Conservation (phyloP, 2,888 invertebrate genomes). For the Aphodius sticticus region DNA sequence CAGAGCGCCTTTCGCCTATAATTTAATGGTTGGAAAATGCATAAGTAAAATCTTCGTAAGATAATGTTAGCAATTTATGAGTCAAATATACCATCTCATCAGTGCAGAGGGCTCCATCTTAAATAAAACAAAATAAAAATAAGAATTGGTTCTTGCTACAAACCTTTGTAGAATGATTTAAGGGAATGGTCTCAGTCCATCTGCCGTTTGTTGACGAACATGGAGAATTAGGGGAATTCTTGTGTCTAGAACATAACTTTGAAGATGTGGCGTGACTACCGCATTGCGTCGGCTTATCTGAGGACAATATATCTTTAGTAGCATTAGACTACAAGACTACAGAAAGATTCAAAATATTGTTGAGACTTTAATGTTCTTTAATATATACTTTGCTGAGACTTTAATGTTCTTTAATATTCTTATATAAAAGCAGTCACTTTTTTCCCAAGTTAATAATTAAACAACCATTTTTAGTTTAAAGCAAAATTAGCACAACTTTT, state of each 20-base stretch:
- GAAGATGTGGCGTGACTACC: background rate
- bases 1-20: too few relatives aligned
- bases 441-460: too few relatives aligned
- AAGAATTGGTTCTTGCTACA: background rate
- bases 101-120: background rate
- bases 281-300: background rate
- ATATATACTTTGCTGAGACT: too few relatives aligned
- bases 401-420: too few relatives aligned
- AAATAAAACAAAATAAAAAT: background rate
- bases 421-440: too few relatives aligned
- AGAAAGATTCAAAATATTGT: background rate
- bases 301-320: background rate
- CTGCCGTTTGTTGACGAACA: slow-evolving; percentile 30
- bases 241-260: slow-evolving; percentile 28
- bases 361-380: too few relatives aligned
- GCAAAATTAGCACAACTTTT: too few relatives aligned
- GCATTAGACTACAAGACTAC: slow-evolving; percentile 10
- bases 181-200: slow-evolving; percentile 44
- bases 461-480: too few relatives aligned
- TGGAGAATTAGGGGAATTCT: slow-evolving; percentile 25
- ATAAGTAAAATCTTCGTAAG: too few relatives aligned
- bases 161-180: slow-evolving; percentile 44
- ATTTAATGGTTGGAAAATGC: too few relatives aligned
- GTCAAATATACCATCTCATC: background rate
- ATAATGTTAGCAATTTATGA: too few relatives aligned